A percentile compares a stretch with the other conserved stretches of the same genome.
Conservation (phyloP, 2,797 vertebrate genomes). For the Melanotaenia nigrans region DNA sequence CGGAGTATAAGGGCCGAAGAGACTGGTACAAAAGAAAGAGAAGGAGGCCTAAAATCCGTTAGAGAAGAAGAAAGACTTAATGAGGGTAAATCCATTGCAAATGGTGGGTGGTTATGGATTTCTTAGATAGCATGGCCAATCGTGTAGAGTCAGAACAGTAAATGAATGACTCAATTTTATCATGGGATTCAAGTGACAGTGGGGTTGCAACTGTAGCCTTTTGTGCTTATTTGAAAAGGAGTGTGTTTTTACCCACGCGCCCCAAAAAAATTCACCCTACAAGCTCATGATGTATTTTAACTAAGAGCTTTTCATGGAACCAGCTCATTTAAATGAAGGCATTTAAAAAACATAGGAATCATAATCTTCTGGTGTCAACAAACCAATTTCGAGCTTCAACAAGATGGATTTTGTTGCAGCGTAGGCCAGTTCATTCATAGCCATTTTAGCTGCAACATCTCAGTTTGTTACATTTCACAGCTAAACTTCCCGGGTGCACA, state of each 20-base stretch:
- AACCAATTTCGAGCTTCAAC: constrained; percentile 22
- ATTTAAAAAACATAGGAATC: constrained; percentile 9
- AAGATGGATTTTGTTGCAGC: constrained; percentile 37
- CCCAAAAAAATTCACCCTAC: neutral
- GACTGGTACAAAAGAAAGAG: constrained; percentile 35
- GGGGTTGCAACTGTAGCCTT: constrained; percentile 30
- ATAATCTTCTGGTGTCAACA: constrained; percentile 10
- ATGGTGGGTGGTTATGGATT: constrained; percentile 27
- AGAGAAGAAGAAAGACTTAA: constrained; percentile 42
- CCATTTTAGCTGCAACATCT: constrained; percentile 25
- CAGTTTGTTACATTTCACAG: constrained; percentile 19
- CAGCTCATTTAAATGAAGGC: neutral
- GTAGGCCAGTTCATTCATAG: constrained; percentile 25
- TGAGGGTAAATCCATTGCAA: constrained; percentile 40
- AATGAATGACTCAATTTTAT: constrained; percentile 42
- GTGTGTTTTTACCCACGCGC: neutral
- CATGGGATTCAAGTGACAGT: constrained; percentile 38
- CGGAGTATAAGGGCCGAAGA: constrained; percentile 15
- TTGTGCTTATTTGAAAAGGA: constrained; percentile 14
- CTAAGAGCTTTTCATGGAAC: neutral
- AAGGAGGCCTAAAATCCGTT: constrained; percentile 43
- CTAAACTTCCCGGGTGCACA: constrained; percentile 39
- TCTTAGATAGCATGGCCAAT: constrained; percentile 30
- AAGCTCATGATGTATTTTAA: neutral
- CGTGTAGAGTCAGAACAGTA: constrained; percentile 20